Base-by-base conservation (phyloP, 2,113 vertebrate genomes). In the Thryonomys swinderianus region DNA sequence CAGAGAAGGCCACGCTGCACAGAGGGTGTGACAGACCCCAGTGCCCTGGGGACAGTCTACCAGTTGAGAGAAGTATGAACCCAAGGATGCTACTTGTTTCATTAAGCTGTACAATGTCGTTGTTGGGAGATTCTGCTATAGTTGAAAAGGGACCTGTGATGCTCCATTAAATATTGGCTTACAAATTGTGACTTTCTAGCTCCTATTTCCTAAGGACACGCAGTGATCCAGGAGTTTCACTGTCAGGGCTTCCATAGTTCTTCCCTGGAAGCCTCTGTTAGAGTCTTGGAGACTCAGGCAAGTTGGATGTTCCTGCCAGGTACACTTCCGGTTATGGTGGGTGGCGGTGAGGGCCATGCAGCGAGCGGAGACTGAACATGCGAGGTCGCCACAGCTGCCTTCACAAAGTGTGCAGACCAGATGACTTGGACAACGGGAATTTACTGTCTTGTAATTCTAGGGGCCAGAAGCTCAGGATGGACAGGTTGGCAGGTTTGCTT, bases 41-140 rank as follows among this genome's bases (percentile, higher is more conserved):
- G 96, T 94, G 96, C 96, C 96, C 91, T 74, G 25, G 4, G 32
- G 90, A 85, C 87, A 71, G 83, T 95, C 95, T 76, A 48, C 83
- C 83, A 64, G 55, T 91, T 86, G 86, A 92, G 59, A 82, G 93
- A 93, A 42, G 37, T 93, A 89, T 83, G 51, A 76, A 66, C 57
- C 87, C 89, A 74, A 90, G 91, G 40, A 59, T 82, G 10, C 86
- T 95, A 57, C 90, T 67, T 61, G 71, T 97, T 98, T 97, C 96
- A 94, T 89, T 91, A 84, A 85, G 23, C 82, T 85, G 85, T 61
- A 30, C 42, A 76, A 71, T 55, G 96, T 94, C n/a, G n/a, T n/a
- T n/a, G n/a, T n/a, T 84, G 92, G 91, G 92, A 94, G 83, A 57
- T 83, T 67, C 74, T 94, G n/a, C 64, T 69, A 4, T 69, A 76